These are phyloP conservation scores for Laticauda colubrina DNA, from an alignment of 2,113 vertebrate genomes.

Conservation along the genomic window DNA sequence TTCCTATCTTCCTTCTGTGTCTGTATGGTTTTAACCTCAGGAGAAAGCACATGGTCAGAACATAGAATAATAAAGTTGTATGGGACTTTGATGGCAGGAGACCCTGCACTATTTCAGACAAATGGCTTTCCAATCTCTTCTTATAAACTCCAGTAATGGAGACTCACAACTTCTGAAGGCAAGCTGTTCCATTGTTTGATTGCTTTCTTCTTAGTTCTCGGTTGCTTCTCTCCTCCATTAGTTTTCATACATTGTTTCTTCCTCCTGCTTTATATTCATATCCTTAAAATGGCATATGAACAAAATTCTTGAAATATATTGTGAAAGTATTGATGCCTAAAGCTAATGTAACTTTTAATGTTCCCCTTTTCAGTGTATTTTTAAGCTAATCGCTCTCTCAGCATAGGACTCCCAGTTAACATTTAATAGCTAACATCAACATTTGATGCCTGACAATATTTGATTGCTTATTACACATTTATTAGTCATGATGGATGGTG, in stretches of 20 bases:
- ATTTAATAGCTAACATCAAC: not conserved
- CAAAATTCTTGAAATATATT: not conserved
- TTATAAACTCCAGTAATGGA: not conserved
- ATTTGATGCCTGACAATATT: not conserved
- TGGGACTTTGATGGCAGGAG: too few species aligned
- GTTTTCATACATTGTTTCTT: not conserved
- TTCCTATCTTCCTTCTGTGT: not conserved
- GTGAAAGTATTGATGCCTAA: not conserved
- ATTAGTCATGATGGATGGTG: not conserved
- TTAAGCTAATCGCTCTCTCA: not conserved
- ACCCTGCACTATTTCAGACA: not conserved
- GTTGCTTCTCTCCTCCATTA: not conserved
- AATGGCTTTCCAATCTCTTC: not conserved
- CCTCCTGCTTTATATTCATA: constrained; percentile 20
- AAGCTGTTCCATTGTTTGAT: not conserved
- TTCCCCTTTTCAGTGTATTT: not conserved
- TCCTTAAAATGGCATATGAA: not conserved
- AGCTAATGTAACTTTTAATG: not conserved
- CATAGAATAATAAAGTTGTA: too few species aligned
- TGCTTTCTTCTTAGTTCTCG: not conserved
- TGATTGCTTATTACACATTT: not conserved
- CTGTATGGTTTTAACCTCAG: not conserved
- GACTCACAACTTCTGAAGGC: not conserved
- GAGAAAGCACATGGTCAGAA: too few species aligned
- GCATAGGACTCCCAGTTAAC: not conserved